Percentiles rank a stretch among this genome's conserved stretches.
These are phyloP conservation scores for Ceuthmochares aereus DNA, from an alignment of 2,113 vertebrate species.

Conservation along the genomic window DNA sequence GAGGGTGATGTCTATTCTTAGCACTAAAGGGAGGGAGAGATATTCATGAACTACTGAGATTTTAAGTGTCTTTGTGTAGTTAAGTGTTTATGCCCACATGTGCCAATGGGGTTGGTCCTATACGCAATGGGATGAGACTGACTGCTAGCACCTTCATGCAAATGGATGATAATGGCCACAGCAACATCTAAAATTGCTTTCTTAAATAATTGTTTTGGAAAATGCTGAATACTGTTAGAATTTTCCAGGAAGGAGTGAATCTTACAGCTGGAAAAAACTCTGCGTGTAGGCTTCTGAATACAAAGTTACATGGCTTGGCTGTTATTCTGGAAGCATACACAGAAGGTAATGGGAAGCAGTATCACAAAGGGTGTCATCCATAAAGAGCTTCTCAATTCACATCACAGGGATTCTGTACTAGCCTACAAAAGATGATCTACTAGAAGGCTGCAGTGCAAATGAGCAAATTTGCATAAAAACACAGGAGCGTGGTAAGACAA, in stretches of 20 bases:
- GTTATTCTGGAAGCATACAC: neutral
- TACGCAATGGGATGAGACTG: neutral
- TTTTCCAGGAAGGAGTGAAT: neutral
- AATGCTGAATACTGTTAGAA: neutral
- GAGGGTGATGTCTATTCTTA: neutral
- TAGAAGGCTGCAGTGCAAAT: neutral
- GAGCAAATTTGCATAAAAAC: neutral
- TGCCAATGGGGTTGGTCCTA: neutral
- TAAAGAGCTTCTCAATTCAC: neutral
- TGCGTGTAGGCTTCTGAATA: neutral
- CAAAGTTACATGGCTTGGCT: neutral
- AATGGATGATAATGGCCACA: neutral
- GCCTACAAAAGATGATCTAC: neutral
- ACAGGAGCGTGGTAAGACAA: fast-evolving
- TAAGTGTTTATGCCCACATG: fast-evolving
- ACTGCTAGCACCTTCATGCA: neutral
- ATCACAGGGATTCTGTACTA: neutral
- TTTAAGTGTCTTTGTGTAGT: neutral
- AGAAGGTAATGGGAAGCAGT: neutral
- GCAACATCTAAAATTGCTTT: neutral
- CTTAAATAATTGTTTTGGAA: neutral
- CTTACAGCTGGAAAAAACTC: neutral
- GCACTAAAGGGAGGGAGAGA: neutral
- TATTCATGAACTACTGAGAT: neutral
- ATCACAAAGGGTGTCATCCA: neutral